Conservation (phyloP, 2,888 invertebrate species). For the Notocelia uddmanniana region DNA sequence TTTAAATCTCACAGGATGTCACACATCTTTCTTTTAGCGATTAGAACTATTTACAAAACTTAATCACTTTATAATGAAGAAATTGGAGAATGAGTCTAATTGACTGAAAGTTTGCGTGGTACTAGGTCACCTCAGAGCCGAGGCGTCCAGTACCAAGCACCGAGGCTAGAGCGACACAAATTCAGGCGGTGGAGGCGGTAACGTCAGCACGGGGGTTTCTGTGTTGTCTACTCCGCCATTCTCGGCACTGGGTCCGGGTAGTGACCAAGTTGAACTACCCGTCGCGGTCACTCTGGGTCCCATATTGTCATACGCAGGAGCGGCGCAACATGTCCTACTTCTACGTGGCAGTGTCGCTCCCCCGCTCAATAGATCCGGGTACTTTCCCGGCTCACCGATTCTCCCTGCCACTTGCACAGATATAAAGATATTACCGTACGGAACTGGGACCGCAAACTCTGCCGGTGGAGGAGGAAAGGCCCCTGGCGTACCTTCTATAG, state of each 20-base stretch:
- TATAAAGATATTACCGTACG: slow-evolving; percentile 92
- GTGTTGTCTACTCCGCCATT: slow-evolving; percentile 62
- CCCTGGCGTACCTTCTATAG: slow-evolving; percentile 85
- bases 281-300: slow-evolving; percentile 96
- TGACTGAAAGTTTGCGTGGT: slow-evolving; percentile 72
- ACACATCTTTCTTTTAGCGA: slow-evolving; percentile 73
- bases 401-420: slow-evolving; percentile 91
- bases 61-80: slow-evolving; percentile 71
- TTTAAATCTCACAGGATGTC: slow-evolving; percentile 79
- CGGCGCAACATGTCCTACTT: slow-evolving; percentile 79
- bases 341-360: slow-evolving; percentile 82
- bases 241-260: slow-evolving; percentile 87
- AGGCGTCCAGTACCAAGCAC: slow-evolving; percentile 81
- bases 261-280: slow-evolving; percentile 92
- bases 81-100: slow-evolving; percentile 82
- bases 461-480: slow-evolving; percentile 83
- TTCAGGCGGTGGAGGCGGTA: slow-evolving; percentile 86
- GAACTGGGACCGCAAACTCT: slow-evolving; percentile 83
- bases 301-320: slow-evolving; percentile 95
- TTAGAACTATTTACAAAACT: slow-evolving; percentile 73
- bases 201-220: slow-evolving; percentile 76
- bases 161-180: slow-evolving; percentile 83
- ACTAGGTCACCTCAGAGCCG: slow-evolving; percentile 82
- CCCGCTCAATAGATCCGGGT: slow-evolving; percentile 90
- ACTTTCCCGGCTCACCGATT: slow-evolving; percentile 78